Evolutionary conservation across 2,797 vertebrate genomes (phyloP).

Genomic region (Oceanodroma leucorhoa): DNA sequence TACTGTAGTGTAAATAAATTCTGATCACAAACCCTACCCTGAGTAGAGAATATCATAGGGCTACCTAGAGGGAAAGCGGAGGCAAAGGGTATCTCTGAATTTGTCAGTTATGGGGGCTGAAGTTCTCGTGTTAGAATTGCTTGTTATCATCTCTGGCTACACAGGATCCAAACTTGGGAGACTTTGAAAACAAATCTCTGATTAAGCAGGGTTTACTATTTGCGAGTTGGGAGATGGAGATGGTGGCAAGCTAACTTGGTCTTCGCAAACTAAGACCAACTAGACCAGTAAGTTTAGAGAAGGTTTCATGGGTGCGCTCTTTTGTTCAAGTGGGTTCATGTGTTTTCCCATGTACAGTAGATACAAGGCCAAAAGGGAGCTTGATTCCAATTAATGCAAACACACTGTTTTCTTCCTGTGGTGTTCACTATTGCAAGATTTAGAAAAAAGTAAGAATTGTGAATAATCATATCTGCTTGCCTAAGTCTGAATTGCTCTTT

Average conservation of each 20-base stretch:
- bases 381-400: neutral
- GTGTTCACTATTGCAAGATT: neutral
- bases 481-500: neutral
- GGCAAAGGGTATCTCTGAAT: neutral
- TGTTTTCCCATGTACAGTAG: neutral
- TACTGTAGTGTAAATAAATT: neutral
- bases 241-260: neutral
- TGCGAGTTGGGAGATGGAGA: neutral
- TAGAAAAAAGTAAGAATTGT: neutral
- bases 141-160: neutral
- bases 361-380: neutral
- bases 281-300: neutral
- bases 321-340: neutral
- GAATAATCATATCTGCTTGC: neutral
- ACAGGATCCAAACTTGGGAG: neutral
- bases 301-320: neutral
- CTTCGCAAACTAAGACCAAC: neutral
- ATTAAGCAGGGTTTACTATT: neutral
- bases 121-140: neutral
- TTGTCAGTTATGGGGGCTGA: neutral
- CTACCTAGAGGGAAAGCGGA: neutral
- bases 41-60: neutral
- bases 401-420: neutral
- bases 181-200: neutral
- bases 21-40: neutral